Conservation (phyloP, 2,113 vertebrate genomes). For the Elephantulus edwardii region DNA sequence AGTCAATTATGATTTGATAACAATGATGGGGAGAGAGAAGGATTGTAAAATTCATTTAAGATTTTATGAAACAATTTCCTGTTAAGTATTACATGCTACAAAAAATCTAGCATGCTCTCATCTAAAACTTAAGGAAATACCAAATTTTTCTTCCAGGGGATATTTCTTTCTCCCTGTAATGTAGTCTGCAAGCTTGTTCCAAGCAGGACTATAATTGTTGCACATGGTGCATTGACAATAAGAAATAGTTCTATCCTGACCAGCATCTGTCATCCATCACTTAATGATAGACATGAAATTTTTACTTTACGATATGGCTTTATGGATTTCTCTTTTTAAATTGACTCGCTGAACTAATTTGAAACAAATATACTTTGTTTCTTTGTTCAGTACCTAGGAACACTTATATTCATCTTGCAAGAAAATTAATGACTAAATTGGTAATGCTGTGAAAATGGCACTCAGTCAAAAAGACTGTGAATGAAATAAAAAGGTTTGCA, state of each 20-base stretch:
- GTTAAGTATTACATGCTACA: not conserved
- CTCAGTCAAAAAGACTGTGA: not conserved
- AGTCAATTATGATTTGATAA: too few relatives aligned
- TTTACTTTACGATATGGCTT: not conserved
- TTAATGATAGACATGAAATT: not conserved
- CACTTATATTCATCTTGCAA: conserved; percentile 23
- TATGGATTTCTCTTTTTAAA: not conserved
- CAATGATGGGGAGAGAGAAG: too few relatives aligned
- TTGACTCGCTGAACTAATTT: not conserved
- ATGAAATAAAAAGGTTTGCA: conserved; percentile 14
- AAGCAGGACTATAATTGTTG: not conserved
- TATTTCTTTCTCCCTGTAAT: not conserved
- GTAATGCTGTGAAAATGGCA: conserved; percentile 1
- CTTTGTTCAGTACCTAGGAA: not conserved
- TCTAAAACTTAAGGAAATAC: not conserved
- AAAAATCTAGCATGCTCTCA: not conserved
- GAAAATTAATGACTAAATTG: conserved; percentile 33
- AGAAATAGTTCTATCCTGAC: not conserved
- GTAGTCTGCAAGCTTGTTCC: not conserved
- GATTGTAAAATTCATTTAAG: not conserved
- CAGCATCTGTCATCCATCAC: not conserved
- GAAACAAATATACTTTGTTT: not conserved
- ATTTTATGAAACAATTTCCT: not conserved
- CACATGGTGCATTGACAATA: too few relatives aligned
- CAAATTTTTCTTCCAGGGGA: not conserved